Conservation (phyloP, 2,888 invertebrate genomes). For the Agriopis marginaria region DNA sequence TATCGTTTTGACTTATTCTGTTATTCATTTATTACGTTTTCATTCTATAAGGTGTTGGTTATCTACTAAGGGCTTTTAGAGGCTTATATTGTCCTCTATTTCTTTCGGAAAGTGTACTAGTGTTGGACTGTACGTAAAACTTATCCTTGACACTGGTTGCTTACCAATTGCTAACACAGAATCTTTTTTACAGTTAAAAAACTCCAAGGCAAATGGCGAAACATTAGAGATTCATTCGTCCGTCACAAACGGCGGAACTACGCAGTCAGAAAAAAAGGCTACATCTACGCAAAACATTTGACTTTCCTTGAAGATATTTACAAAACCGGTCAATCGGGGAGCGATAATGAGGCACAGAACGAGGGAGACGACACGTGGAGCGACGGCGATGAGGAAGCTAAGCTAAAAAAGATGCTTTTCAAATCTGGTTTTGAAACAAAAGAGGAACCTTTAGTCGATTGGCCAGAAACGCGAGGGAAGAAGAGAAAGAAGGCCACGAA, state of each 20-base stretch:
- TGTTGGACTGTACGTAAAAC: too few species aligned
- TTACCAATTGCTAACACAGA: not conserved
- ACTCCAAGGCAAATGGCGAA: conserved; percentile 76
- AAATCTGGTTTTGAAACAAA: conserved; percentile 50
- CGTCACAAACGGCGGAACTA: conserved; percentile 61
- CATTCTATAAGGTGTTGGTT: too few species aligned
- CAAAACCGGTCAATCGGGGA: conserved; percentile 56
- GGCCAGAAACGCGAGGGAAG: conserved; percentile 55
- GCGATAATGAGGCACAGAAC: conserved; percentile 57
- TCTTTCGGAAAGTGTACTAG: too few species aligned
- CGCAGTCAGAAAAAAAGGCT: conserved; percentile 55
- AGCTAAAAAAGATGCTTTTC: conserved; percentile 51
- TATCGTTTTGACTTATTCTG: too few species aligned
- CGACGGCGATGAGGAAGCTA: conserved; percentile 56
- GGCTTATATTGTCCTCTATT: too few species aligned
- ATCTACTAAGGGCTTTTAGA: too few species aligned
- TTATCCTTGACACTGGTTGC: too few species aligned
- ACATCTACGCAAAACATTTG: conserved; percentile 70
- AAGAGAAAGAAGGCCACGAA: conserved; percentile 52
- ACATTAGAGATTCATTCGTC: conserved; percentile 75
- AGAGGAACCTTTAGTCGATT: conserved; percentile 48
- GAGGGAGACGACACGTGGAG: conserved; percentile 49
- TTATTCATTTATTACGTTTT: too few species aligned
- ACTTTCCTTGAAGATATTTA: conserved; percentile 65
- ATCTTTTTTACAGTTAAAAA: conserved; percentile 66